Conservation (phyloP, 2,888 invertebrate species). For the Euspilapteryx auroguttella region DNA sequence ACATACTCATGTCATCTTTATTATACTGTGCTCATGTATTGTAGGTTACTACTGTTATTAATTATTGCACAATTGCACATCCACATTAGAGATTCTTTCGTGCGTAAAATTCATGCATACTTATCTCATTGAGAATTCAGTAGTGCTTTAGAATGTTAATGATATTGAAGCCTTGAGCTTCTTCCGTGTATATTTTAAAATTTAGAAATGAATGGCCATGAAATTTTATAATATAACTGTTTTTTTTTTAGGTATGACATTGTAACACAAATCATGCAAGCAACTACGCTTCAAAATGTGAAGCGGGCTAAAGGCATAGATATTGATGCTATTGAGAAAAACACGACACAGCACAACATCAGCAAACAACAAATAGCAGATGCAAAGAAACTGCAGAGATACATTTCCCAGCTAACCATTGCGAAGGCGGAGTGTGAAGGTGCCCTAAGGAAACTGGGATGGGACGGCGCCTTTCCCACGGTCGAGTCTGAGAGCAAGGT, state of each 20-base stretch:
- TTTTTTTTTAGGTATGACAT: conserved; percentile 70
- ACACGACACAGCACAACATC: conserved; percentile 54
- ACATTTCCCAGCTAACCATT: conserved; percentile 78
- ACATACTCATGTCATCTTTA: too few relatives aligned
- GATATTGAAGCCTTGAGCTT: too few relatives aligned
- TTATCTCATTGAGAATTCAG: too few relatives aligned
- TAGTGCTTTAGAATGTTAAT: too few relatives aligned
- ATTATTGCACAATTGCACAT: too few relatives aligned
- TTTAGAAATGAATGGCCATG: too few relatives aligned
- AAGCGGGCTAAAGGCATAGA: conserved; percentile 83
- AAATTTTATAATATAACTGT: conserved; percentile 4
- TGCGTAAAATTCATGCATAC: too few relatives aligned
- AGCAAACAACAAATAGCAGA: conserved; percentile 79
- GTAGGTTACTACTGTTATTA: too few relatives aligned
- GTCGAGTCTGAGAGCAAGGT: conserved; percentile 50
- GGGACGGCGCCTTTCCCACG: conserved; percentile 72
- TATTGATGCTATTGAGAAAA: conserved; percentile 59
- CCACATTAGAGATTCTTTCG: too few relatives aligned
- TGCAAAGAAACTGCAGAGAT: conserved; percentile 80
- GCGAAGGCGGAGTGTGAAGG: conserved; percentile 83
- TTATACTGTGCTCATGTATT: too few relatives aligned
- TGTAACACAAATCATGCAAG: conserved; percentile 92
- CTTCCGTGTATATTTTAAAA: too few relatives aligned
- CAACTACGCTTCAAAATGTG: conserved; percentile 86
- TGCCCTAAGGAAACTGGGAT: conserved; percentile 72